Evolutionary conservation across 1,140 invertebrate genomes (phyloP), one percentile per base, ranked within the genome.

Genomic region (Papilio dardanus): DNA sequence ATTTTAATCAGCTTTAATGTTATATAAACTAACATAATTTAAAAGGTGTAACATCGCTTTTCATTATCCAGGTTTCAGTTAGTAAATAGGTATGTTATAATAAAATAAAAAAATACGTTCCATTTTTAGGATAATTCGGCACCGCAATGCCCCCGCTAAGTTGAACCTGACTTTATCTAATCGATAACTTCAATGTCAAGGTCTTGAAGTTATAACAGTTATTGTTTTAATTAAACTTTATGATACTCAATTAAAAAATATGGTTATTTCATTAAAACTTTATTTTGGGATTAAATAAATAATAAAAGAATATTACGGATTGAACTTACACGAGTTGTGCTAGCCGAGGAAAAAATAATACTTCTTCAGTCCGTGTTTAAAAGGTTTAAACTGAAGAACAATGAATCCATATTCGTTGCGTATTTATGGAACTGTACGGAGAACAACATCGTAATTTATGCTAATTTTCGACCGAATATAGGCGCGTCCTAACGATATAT

Each of bases 381-480:
- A n/a, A 10, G n/a, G 19, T 69, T 16, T 42, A 40, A 35, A 40
- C 67, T 69, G 4, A 14, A 40, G 19, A 40, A 69, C 37, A 42
- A 40, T 54, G 7, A 24, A 28, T 62, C 54, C 5, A 28, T 28
- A 30, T 28, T 30, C 21, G 21, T 62, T 12, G 0, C 12, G 54
- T 62, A 62, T 62, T 62, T 62, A 28, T 28, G 54, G 24, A 62
- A 28, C 10, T 35, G 3, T 69, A 40, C 21, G 19, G n/a, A 21
- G 21, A 21, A 28, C 31, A 35, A 35, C 30, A 14, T 54, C 30
- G n/a, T 73, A 73, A 54, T 58, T 79, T 74, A 81, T 75, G 86
- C 80, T 84, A 75, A 86, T 88, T 84, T 83, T 69, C 81, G 50
- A 74, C 31, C 42, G 77, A 76, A 80, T 75, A 82, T 80, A 75